Base-by-base conservation (phyloP, 2,888 invertebrate genomes). In the Thysanoteuthis rhombus region DNA sequence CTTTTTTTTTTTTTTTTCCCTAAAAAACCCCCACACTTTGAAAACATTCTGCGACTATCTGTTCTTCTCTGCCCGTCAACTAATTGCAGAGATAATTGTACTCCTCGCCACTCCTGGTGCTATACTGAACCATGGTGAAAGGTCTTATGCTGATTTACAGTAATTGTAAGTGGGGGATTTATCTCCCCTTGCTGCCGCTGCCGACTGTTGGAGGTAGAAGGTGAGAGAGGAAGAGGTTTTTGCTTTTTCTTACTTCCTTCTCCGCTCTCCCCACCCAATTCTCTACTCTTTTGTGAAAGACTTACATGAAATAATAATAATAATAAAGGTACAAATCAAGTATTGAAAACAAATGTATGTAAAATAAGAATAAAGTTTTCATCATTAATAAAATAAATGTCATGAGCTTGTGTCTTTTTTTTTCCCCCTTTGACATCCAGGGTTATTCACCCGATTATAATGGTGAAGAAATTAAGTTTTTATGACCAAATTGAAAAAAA, bases 91-190 rank as follows among this genome's bases (percentile, higher is more conserved):
- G 52, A 52, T 22, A 45, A 45, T 52, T 52, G 52, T 52, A 52
- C 25, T 5, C 52, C 75, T 19, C n/a, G 0, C n/a, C n/a, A 75
- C 75, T 75, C 75, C 75, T 75, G 75, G 75, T 75, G 75, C 75
- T n/a, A 75, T 16, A n/a, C 75, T 75, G 75, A 75, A 36, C n/a
- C 75, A 75, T 75, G 36, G 36, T n/a, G 75, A 75, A 75, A n/a
- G 75, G 36, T 75, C n/a, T 75, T 75, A n/a, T 75, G 16, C n/a
- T 75, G 75, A 36, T 58, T n/a, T n/a, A 58, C 32, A 32, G 28
- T n/a, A n/a, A 75, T 92, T 92, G 90, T 92, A 22, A 92, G n/a
- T 92, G 39, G 45, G 92, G 4, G 40, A 92, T 38, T 92, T 75
- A 75, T 75, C 75, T 75, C 75, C 75, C 75, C n/a, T 75, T 75